Evolutionary conservation across 2,113 vertebrate species (phyloP).

Genomic region (Dasyornis broadbenti): DNA sequence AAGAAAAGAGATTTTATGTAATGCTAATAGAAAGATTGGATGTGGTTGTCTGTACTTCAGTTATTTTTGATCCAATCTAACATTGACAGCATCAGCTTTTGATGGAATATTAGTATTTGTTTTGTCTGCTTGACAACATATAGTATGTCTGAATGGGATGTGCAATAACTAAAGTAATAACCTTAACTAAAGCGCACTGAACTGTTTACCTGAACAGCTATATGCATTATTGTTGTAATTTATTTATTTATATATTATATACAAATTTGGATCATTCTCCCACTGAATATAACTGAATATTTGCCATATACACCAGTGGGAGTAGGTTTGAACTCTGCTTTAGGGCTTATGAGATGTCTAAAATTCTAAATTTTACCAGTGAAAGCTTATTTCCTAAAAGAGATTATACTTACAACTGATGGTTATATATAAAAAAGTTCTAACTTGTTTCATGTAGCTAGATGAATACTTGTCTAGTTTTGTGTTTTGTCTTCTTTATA

Average conservation of each 20-base stretch:
- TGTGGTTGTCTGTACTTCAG: conserved; percentile 53
- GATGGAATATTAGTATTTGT: conserved; percentile 60
- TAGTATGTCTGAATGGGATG: conserved; percentile 72
- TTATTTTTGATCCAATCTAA: conserved; percentile 65
- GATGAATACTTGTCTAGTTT: conserved; percentile 66
- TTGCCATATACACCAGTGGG: conserved; percentile 54
- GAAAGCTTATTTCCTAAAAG: conserved; percentile 68
- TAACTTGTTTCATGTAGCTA: conserved; percentile 65
- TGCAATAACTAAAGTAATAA: conserved; percentile 77
- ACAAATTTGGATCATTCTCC: conserved; percentile 46
- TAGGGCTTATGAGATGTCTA: conserved; percentile 57
- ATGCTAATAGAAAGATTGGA: conserved; percentile 54
- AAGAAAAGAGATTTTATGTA: conserved; percentile 55
- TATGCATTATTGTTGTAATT: conserved; percentile 69
- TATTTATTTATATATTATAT: conserved; percentile 74
- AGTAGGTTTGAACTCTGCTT: conserved; percentile 19
- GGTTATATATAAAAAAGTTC: conserved; percentile 60
- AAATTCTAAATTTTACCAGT: conserved; percentile 71
- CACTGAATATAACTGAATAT: conserved; percentile 30
- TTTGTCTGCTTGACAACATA: conserved; percentile 64
- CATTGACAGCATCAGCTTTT: conserved; percentile 63
- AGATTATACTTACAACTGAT: conserved; percentile 67
- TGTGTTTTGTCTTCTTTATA: conserved; percentile 70
- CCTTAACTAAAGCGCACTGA: conserved; percentile 63
- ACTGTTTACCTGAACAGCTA: conserved; percentile 71